Percentiles rank a stretch among this genome's conserved stretches.
These are phyloP conservation scores for Alauda arvensis DNA, from an alignment of 2,797 vertebrate species.

Conservation along the genomic window DNA sequence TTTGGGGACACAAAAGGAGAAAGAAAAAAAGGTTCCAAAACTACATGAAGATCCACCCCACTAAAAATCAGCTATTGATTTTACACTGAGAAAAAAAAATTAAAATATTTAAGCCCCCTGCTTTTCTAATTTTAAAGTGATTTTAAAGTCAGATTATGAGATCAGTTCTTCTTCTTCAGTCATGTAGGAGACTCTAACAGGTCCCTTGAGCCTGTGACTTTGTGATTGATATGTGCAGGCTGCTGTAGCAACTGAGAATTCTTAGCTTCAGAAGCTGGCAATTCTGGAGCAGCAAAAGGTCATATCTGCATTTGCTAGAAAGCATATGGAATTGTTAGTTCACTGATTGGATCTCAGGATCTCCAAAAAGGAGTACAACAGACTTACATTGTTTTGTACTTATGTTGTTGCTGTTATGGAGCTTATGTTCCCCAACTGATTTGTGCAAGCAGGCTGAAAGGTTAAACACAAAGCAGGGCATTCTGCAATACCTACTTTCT, in stretches of 20 bases:
- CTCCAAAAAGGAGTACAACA: background rate
- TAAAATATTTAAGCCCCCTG: fast-evolving
- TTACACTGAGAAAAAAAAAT: fast-evolving
- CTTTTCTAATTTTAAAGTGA: background rate
- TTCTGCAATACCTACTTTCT: background rate
- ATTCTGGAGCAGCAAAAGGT: background rate
- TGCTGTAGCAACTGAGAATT: background rate
- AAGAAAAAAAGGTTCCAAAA: background rate
- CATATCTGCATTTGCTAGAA: background rate
- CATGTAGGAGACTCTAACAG: background rate
- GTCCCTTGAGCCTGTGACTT: background rate
- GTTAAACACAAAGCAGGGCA: background rate
- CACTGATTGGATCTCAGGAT: background rate
- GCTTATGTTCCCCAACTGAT: background rate
- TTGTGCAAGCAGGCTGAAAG: background rate
- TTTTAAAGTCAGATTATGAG: background rate
- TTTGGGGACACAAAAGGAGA: background rate
- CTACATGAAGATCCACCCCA: background rate
- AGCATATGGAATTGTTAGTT: background rate
- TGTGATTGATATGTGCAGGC: background rate
- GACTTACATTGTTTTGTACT: background rate
- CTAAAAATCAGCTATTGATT: background rate
- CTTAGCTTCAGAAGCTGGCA: background rate
- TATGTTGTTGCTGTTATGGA: background rate
- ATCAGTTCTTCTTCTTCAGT: background rate